Evolutionary conservation across 2,113 vertebrate species (phyloP), one percentile per base, ranked within the genome.

Genomic region (Pyxicephalus adspersus): DNA sequence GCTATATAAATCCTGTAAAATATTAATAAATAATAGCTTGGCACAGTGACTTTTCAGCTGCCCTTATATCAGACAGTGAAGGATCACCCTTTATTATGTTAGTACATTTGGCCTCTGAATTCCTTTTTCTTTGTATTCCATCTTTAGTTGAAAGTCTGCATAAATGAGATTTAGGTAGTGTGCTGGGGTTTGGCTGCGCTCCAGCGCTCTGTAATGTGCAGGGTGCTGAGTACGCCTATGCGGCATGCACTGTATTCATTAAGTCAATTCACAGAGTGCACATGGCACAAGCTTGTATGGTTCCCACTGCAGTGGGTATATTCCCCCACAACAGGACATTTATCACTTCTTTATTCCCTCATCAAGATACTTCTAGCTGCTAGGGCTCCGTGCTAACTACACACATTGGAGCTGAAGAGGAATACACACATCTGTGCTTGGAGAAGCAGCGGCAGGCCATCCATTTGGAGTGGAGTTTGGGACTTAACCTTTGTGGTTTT

Each of bases 171-270:
- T 61, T 63, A 64, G 51, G 26, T 58, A 26, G 45, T 64, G 26
- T 65, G n/a, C 70, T 71, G 19, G 34, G 26, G 38, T 25, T 23
- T 81, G 79, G 70, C 60, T n/a, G 58, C 68, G 20, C 2, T 81
- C 79, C 68, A 74, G 55, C 50, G 34, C 34, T 73, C 63, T 38
- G 25, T 64, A 74, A 31, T 74, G 68, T 81, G 60, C 58, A 64
- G 50, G 66, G 67, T 80, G 54, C 78, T 63, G 68, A 81, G 50
- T 64, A 81, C 20, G 58, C 60, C 78, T 81, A 81, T 81, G 68
- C 68, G 64, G 45, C 58, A 73, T 26, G 73, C 57, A 23, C 17
- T 81, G 67, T 64, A 81, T 73, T 74, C 60, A 55, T 55, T 81
- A 72, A 80, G 26, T 52, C 26, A 13, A 38, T 64, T 64, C n/a